Evolutionary conservation across 2,888 invertebrate species (phyloP).

Genomic region (Dione vanillae): DNA sequence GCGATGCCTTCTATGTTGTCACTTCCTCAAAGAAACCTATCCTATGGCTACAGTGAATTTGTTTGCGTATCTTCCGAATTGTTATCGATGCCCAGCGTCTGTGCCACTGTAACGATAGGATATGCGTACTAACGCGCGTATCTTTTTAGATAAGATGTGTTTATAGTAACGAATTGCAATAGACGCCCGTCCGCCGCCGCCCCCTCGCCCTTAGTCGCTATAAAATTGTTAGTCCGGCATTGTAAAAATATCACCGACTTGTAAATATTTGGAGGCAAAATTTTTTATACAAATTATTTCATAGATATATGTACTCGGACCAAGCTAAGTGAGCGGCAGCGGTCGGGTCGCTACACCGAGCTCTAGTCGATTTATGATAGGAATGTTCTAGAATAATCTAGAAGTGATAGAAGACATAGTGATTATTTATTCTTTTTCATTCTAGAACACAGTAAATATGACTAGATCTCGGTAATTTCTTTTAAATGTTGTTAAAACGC

Average conservation of each 20-base stretch:
- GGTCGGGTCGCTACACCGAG: constrained; percentile 41
- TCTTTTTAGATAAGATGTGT: constrained; percentile 79
- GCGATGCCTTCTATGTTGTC: constrained; percentile 81
- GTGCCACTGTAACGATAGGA: constrained; percentile 78
- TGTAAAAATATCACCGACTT: constrained; percentile 76
- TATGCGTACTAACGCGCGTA: constrained; percentile 72
- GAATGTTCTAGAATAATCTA: background rate
- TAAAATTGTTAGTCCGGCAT: constrained; percentile 78
- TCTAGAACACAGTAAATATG: background rate
- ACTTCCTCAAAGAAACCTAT: constrained; percentile 72
- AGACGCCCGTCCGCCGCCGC: constrained; percentile 54
- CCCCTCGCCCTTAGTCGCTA: constrained; percentile 68
- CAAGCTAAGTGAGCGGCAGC: constrained; percentile 60
- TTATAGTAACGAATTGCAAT: constrained; percentile 79
- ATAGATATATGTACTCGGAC: constrained; percentile 74
- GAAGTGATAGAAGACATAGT: background rate
- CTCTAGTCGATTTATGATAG: constrained; percentile 1
- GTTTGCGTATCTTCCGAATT: constrained; percentile 70
- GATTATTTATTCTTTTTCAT: background rate
- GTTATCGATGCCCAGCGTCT: constrained; percentile 42
- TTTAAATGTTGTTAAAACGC: constrained; percentile 18
- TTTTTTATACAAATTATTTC: constrained; percentile 82
- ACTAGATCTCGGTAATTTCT: background rate
- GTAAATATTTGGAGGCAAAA: constrained; percentile 82
- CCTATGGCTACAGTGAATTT: constrained; percentile 80